Evolutionary conservation across 2,113 vertebrate genomes (phyloP), one percentile per base, ranked within the genome.

Genomic region (Lathamus discolor): DNA sequence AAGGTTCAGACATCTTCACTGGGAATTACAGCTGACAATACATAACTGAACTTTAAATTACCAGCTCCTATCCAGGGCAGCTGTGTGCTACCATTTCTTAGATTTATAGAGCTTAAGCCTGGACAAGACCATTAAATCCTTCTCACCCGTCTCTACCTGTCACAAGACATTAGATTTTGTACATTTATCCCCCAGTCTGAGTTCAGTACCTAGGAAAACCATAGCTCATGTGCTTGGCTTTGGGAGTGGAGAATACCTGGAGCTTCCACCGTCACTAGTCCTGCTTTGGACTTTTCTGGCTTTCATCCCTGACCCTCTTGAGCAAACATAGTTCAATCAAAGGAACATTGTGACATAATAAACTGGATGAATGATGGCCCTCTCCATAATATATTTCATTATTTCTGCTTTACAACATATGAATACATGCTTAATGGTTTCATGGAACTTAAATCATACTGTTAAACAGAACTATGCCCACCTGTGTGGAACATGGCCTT

Each of bases 41-140:
- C 69, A 74, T 14, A 89, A 73, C 23, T 8, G 92, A 94, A 84
- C 77, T 86, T 66, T 77, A 81, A 89, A 89, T 95, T 43, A 43
- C 68, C 73, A 46, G 81, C 92, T 91, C 52, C 70, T 41, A 44
- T 18, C 41, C 83, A 41, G 79, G 79, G 67, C 86, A 93, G 74
- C 70, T 82, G 66, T 35, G 72, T 1, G 0, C 63, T 73, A 8
- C 37, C 10, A 16, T 35, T 74, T 19, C 88, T 69, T 11, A n/a
- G 41, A 74, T 27, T 62, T 64, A 70, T 49, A 54, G 72, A 92
- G 49, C 51, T 91, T 37, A 79, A 92, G 39, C 24, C 83, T 25
- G 25, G 87, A 10, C 87, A 91, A 90, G 49, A 78, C 33, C 64
- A 89, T 70, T 39, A 81, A 91, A 94, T 74, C 90, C 82, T 35